Evolutionary conservation across 1,140 invertebrate species (phyloP), one percentile per base, ranked within the genome.

Genomic region (Drosophila oshimai): DNA sequence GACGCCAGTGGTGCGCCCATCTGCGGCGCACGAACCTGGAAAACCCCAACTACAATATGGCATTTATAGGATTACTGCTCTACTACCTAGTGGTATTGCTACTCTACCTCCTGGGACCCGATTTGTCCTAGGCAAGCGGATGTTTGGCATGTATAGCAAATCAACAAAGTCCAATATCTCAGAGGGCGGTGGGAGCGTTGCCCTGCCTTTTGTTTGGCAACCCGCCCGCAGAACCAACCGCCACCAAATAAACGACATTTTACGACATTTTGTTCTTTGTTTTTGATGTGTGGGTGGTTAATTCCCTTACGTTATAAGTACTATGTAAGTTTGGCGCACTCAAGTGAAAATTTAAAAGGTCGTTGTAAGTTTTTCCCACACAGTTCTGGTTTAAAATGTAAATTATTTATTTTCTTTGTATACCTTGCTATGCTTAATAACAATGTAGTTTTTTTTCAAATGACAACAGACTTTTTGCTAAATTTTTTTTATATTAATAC

Each of bases 1-100:
- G 75, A 86, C 80, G 65, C 57, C 65, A 86, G 58, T 1, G 24
- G 49, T 75, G 57, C 57, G 75, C 44, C 36, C 28, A 2, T n/a
- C 1, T 6, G 44, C n/a, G 65, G 80, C 71, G 75, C 61, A 62
- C 55, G 36, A 18, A 31, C 3, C 34, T 13, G 9, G n/a, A 33
- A 3, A 42, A 39, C 10, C 28, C 7, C 26, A 13, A 24, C 20
- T 57, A 44, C 15, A 55, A 45, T 9, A 12, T 65, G n/a, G 37
- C 74, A 62, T 46, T 79, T 62, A 42, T 79, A 57, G 75, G 46
- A 45, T 53, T 84, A 46, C 15, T 68, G 18, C 12, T 75, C 1
- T 84, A 62, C 55, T 75, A 67, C 33, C 28, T 74, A 45, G 29
- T 78, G 20, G 51, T 62, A 29, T 46, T 79, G 22, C 12, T 74